Evolutionary conservation across 2,888 invertebrate species (phyloP).

Genomic region (Tillus elongatus): DNA sequence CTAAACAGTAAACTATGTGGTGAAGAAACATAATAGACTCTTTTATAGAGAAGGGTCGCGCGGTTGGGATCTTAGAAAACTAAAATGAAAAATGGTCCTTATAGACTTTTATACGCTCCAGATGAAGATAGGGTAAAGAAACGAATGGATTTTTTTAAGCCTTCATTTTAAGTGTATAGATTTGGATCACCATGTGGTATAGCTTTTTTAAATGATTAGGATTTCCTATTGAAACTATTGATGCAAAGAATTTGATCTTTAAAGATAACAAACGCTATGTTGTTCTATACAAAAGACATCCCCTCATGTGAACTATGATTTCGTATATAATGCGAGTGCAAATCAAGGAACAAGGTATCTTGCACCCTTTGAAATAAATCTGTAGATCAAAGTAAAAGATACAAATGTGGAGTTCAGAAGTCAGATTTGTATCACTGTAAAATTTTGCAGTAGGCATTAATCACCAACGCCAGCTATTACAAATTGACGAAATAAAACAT

Average conservation of each 20-base stretch:
- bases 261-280: conserved; percentile 28
- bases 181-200: not conserved
- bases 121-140: conserved; percentile 1
- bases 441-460: too few relatives aligned
- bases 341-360: too few relatives aligned
- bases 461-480: too few relatives aligned
- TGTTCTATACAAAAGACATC: too few relatives aligned
- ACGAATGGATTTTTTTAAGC: not conserved
- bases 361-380: too few relatives aligned
- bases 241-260: conserved; percentile 26
- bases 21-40: conserved; percentile 26
- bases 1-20: conserved; percentile 27
- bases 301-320: too few relatives aligned
- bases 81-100: conserved; percentile 23
- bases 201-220: not conserved
- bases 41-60: conserved; percentile 21
- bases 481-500: too few relatives aligned
- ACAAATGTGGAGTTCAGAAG: too few relatives aligned
- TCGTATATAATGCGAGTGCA: too few relatives aligned
- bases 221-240: not conserved
- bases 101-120: conserved; percentile 21
- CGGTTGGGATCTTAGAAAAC: conserved; percentile 19
- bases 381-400: too few relatives aligned
- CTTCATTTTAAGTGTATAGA: not conserved
- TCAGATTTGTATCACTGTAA: too few relatives aligned